These are phyloP conservation scores for Cheilosia grossa DNA, from an alignment of 2,888 invertebrate species.

Conservation along the genomic window DNA sequence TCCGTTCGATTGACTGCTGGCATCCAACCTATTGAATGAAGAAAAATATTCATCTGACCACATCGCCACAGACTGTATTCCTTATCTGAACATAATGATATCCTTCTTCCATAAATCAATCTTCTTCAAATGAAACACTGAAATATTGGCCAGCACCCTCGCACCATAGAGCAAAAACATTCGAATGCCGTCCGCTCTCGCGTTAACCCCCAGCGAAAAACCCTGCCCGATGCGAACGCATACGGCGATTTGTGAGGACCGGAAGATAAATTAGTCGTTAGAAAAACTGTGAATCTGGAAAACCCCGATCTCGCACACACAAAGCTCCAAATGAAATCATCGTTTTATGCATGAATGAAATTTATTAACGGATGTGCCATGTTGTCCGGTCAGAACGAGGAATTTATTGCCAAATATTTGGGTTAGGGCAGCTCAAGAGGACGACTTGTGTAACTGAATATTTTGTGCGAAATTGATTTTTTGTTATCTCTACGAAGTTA, in stretches of 20 bases:
- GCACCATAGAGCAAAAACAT: background rate
- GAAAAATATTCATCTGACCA: slow-evolving; percentile 13
- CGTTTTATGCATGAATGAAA: slow-evolving; percentile 70
- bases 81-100: slow-evolving; percentile 29
- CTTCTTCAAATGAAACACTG: slow-evolving; percentile 28
- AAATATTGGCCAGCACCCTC: slow-evolving; percentile 50
- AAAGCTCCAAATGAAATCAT: slow-evolving; percentile 69
- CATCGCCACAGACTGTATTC: slow-evolving; percentile 25
- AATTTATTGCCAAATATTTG: slow-evolving; percentile 47
- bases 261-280: slow-evolving; percentile 73
- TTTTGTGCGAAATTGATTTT: slow-evolving; percentile 28
- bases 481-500: slow-evolving; percentile 12
- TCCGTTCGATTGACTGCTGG: slow-evolving; percentile 36
- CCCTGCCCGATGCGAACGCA: background rate
- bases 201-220: background rate
- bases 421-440: background rate
- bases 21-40: background rate
- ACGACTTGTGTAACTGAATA: slow-evolving; percentile 16
- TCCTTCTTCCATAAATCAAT: slow-evolving; percentile 60
- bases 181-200: background rate
- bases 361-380: slow-evolving; percentile 69
- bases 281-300: slow-evolving; percentile 72
- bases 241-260: slow-evolving; percentile 40
- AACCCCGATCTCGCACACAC: slow-evolving; percentile 65
- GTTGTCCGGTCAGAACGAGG: slow-evolving; percentile 37